Base-by-base conservation (phyloP, 2,797 vertebrate species). In the Phoeniculus purpureus region DNA sequence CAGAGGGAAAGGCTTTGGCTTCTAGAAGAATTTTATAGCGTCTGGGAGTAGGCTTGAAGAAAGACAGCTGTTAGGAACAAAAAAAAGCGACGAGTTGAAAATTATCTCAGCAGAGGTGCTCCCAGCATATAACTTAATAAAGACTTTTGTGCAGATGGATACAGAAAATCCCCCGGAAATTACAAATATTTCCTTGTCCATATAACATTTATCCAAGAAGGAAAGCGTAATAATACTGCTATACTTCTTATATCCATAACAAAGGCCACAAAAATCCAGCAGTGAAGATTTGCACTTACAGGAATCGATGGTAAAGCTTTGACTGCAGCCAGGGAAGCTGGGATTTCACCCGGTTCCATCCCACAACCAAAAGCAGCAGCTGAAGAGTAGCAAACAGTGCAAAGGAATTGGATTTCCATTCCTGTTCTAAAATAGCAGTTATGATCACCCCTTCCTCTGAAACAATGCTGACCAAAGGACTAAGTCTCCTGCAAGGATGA, bases 21-120 rank as follows among this genome's bases (percentile, higher is more conserved):
- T 99, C 99, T 43, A 99, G 97, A 47, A 99, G 97, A 96, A 99
- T 98, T 97, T 98, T 99, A 93, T 98, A 97, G 2, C 99, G 97
- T 65, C 95, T 95, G 37, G 97, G 77, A 6, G 98, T 99, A 50
- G 99, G 99, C 71, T 98, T 99, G 97, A 99, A 99, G 97, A 99
- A 99, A 43, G 99, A 98, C 43, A 99, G 97, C 99, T 99, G 96
- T 54, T 92, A 92, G n/a, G 54, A 88, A 94, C 29, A 71, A 90
- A 91, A 94, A 70, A 40, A 59, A 73, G 68, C 51, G 61, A 26
- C 32, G 29, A 22, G 29, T 58, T 91, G 34, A 94, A 90, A 86
- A 48, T 22, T 78, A 67, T 68, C 78, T 89, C 85, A 91, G 73
- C 25, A 87, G 55, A 82, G 32, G 81, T 67, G 3, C 25, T 90